Base-by-base conservation (phyloP, 1,140 invertebrate species). In the Drosophila tristis region DNA sequence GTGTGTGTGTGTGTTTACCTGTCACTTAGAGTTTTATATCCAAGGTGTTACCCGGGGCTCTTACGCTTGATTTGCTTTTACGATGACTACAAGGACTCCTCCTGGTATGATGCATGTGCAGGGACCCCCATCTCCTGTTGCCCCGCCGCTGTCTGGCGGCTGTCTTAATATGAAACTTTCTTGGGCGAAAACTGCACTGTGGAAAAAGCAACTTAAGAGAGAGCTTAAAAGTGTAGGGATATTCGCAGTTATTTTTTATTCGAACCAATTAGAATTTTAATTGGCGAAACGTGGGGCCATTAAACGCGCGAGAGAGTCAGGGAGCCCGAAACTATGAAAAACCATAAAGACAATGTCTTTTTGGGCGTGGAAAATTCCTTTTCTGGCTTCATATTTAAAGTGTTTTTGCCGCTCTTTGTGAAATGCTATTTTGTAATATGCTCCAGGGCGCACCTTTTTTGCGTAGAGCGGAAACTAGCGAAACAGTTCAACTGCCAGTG, bases 181-280 rank as follows among this genome's bases (percentile, higher is more conserved):
- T 49, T 39, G 53, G 35, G 62, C 29, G 29, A 16, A 50, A 57
- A 31, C 35, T 76, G 73, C 73, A 76, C 73, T 67, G 62, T 25
- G 56, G 31, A 31, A 42, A 50, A 74, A 76, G 67, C 11, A 49
- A 55, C 59, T 76, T 73, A 55, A 67, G 61, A 56, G 53, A 23
- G 29, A 55, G 48, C 61, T 44, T 65, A 63, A 48, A 57, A 11
- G 9, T 49, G 67, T 13, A 29, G 13, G 15, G 51, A 44, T 60
- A 73, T 63, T 67, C 43, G 56, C 58, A 66, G 59, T 81, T 55
- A 39, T 47, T 68, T 80, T 85, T 77, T 56, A 80, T 75, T 63
- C 42, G n/a, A 7, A 49, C 44, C 63, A 80, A 86, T 80, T 80
- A 80, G 47, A 70, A 59, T 77, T 86, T 80, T 85, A 85, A 85